Base-by-base conservation (phyloP, 2,888 invertebrate species). In the Leuctra nigra region DNA sequence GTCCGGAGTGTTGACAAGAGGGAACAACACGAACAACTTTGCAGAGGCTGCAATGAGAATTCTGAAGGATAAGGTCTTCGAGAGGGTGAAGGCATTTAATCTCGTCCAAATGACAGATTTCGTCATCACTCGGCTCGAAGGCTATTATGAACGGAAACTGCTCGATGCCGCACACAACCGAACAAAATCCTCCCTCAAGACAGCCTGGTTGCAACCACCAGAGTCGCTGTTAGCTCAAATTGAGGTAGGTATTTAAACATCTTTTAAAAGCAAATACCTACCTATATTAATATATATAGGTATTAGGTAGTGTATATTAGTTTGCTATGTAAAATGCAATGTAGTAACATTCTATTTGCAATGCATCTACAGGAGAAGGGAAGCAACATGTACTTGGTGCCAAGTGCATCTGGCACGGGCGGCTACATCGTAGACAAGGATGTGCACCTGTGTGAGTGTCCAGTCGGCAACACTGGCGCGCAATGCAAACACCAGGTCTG, bases 51-150 rank as follows among this genome's bases (percentile, higher is more conserved):
- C 63, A 13, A 64, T 64, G 48, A 36, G 60, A 47, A 60, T 64
- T 44, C 59, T 64, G 53, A 63, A 60, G 58, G 60, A 62, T 55
- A 61, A 59, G 33, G 59, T 64, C 48, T 57, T 62, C 9, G 56
- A 62, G 41, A 33, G 60, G 20, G 59, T 58, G 54, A 64, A 64
- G 59, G 62, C 57, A 7, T 64, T 64, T 55, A 63, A 64, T 57
- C 52, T 56, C 38, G 41, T 16, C 53, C 55, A 61, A 58, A 56
- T 54, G 59, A 55, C 54, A 7, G 13, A 54, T 13, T 54, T 54
- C n/a, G 44, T 54, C 29, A 22, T 36, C 16, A 41, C 22, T 4
- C 18, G 29, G 4, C 25, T 54, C 11, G 54, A 54, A 18, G 11
- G 18, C 6, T 41, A 54, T 25, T 54, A 44, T 23, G 41, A 54